Evolutionary conservation across 2,113 vertebrate genomes (phyloP).

Genomic region (Ploceus nigricollis): DNA sequence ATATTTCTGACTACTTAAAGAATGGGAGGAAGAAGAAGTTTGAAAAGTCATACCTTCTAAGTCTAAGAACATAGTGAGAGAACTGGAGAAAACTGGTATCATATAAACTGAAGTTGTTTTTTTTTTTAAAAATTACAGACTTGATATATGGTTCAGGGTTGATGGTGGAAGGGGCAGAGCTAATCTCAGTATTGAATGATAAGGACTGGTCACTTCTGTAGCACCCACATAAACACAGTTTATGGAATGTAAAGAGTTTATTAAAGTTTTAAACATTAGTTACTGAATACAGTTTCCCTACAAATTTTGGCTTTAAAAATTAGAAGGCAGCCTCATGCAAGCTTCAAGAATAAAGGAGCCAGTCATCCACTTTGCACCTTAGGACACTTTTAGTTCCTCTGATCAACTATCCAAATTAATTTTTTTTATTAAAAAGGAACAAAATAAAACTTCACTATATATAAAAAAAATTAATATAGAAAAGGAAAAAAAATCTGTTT

Average conservation of each 20-base stretch:
- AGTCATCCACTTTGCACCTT: not conserved
- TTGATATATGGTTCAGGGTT: not conserved
- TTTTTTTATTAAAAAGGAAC: not conserved
- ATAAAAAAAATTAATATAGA: not conserved
- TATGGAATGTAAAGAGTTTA: not conserved
- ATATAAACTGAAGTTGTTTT: constrained; percentile 5
- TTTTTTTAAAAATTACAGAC: too few relatives aligned
- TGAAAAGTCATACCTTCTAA: not conserved
- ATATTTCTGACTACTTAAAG: constrained; percentile 18
- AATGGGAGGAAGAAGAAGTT: not conserved
- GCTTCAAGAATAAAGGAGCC: not conserved
- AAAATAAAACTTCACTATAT: not conserved
- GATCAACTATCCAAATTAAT: not conserved
- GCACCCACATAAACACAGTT: not conserved
- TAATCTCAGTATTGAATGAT: not conserved
- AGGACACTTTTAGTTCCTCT: not conserved
- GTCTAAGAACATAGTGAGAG: constrained; percentile 9
- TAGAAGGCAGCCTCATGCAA: not conserved
- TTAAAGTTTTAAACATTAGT: not conserved
- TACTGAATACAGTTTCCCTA: not conserved
- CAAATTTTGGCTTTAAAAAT: not conserved
- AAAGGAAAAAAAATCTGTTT: not conserved
- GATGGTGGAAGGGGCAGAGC: not conserved
- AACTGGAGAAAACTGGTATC: constrained; percentile 14
- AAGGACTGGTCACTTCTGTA: not conserved